These are phyloP conservation scores for Ceyx margarethae DNA, from an alignment of 2,113 vertebrate species.

Conservation along the genomic window DNA sequence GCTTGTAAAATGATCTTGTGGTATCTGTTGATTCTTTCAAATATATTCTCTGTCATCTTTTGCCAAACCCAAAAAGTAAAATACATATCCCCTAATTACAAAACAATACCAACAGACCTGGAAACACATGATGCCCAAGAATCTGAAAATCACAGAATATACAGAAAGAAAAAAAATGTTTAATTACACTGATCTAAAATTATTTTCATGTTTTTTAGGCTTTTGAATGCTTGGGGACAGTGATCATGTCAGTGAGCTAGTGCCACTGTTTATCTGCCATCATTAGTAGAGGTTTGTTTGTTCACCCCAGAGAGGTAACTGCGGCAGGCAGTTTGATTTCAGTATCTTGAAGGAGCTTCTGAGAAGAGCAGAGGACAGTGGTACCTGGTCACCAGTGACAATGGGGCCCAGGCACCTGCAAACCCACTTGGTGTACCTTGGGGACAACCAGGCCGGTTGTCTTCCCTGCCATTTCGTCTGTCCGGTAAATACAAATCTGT, in stretches of 20 bases:
- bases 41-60: rapidly evolving
- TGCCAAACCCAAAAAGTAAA: neutral
- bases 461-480: too few species aligned
- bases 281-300: too few species aligned
- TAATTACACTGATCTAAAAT: neutral
- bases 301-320: neutral
- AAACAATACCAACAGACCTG: neutral
- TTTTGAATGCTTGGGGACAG: neutral
- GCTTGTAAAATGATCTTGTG: neutral
- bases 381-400: too few species aligned
- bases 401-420: neutral
- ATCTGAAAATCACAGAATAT: neutral
- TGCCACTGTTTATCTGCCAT: neutral
- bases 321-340: neutral
- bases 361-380: too few species aligned
- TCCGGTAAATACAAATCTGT: too few species aligned
- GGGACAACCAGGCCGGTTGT: too few species aligned
- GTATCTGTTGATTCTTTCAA: neutral
- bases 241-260: neutral
- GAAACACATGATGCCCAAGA: neutral
- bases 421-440: neutral
- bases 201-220: neutral
- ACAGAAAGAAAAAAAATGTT: neutral
- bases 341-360: neutral
- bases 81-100: neutral